Percentiles rank a stretch among this genome's conserved stretches.
Evolutionary conservation across 2,113 vertebrate genomes (phyloP).

Genomic region (Chloropsis hardwickii): DNA sequence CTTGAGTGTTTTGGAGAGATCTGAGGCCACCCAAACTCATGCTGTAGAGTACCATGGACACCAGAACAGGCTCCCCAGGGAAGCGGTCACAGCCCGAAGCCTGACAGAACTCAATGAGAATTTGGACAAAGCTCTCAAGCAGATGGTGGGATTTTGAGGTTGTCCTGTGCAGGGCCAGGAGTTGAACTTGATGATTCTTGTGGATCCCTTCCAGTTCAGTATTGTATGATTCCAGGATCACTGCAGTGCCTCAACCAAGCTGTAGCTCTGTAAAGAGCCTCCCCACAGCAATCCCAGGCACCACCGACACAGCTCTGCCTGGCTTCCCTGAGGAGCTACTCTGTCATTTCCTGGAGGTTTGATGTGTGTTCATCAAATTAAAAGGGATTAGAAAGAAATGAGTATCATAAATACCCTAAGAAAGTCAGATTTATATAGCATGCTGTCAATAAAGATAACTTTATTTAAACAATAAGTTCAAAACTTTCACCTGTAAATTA

Average conservation of each 20-base stretch:
- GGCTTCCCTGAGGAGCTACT: neutral
- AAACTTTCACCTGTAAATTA: neutral
- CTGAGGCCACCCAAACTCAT: neutral
- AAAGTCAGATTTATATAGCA: neutral
- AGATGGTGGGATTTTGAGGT: neutral
- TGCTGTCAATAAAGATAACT: neutral
- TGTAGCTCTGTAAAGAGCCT: neutral
- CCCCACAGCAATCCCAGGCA: neutral
- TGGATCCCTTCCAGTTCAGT: neutral
- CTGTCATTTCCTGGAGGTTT: neutral
- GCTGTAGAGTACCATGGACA: neutral
- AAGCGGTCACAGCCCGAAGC: neutral
- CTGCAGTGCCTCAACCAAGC: neutral
- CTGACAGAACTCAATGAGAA: neutral
- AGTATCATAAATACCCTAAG: neutral
- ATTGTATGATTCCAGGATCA: neutral
- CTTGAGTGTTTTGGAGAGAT: neutral
- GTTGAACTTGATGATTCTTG: no score
- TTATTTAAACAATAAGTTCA: neutral
- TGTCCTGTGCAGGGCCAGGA: neutral
- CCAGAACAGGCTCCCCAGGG: neutral
- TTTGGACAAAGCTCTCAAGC: neutral
- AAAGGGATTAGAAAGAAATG: neutral
- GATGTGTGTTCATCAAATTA: neutral
- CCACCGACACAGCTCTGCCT: neutral